phyloP scores from a whole-genome alignment of 2,888 invertebrate species.

The Ligdia adustata region DNA sequence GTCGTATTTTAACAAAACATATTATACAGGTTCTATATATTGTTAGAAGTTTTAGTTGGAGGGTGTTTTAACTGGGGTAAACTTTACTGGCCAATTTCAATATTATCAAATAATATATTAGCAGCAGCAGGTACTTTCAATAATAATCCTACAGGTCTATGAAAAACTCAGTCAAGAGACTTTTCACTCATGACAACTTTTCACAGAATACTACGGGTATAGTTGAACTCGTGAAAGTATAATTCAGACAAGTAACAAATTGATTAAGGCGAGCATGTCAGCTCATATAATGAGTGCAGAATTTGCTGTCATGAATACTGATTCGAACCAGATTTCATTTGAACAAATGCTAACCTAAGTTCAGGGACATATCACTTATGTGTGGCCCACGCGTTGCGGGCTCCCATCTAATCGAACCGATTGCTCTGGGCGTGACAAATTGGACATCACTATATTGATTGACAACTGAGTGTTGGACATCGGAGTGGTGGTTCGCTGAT shows the following conservation, averaged over 20 bases:
- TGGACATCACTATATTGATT: conserved; percentile 10
- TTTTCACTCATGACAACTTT: too few species aligned
- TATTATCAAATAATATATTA: too few species aligned
- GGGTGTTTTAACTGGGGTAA: too few species aligned
- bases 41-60: too few species aligned
- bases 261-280: neutral
- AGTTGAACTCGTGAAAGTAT: too few species aligned
- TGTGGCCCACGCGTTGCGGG: conserved; percentile 16
- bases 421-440: conserved; percentile 25
- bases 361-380: conserved; percentile 30
- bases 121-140: too few species aligned
- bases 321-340: conserved; percentile 30
- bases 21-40: too few species aligned
- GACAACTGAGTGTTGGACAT: conserved; percentile 5
- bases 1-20: too few species aligned
- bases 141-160: too few species aligned
- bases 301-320: conserved; percentile 21
- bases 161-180: too few species aligned
- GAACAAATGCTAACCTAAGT: conserved; percentile 24
- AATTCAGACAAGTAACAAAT: neutral
- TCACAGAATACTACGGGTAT: too few species aligned
- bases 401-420: conserved; percentile 25
- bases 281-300: neutral
- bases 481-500: neutral
- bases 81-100: too few species aligned